Evolutionary conservation across 2,113 vertebrate species (phyloP), one percentile per base, ranked within the genome.

Genomic region (Ptyas mucosa): DNA sequence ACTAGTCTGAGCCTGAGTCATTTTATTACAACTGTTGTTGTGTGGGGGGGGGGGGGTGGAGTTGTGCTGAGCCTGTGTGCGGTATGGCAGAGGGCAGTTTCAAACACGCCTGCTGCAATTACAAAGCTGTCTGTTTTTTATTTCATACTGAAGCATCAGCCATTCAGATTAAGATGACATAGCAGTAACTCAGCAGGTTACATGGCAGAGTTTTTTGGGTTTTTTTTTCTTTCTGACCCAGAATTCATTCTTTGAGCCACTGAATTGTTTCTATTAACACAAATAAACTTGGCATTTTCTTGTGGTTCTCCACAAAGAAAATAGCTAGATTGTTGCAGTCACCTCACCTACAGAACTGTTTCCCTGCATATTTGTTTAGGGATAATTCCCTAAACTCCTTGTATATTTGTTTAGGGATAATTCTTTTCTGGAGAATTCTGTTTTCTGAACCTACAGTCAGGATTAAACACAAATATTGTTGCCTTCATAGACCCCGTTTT

Each of bases 1-100:
- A 97, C 97, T 96, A 96, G 96, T 96, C 85, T 96, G 94, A 95
- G 94, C 94, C 90, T 89, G 95, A 81, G 94, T 95, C 91, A 87
- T 90, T 34, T 53, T 29, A 46, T 20, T 3, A 1, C 43, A 58
- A 55, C 91, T 46, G 5, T 0, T 43, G 75, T 39, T 43, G 43
- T 49, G 43, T 46, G 2, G 46, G 46, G 89, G 14, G 24, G 53
- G 8, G 57, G 49, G 85, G 24, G 54, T 3, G 24, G 58, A 34
- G 94, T 94, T 94, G 94, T 94, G 95, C 93, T 95, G 43, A 0
- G 0, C 92, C 54, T 95, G 88, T 52, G 12, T 69, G 91, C 89
- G 94, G 93, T 95, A 95, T 94, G 92, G 93, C 54, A 95, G 90
- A 90, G 51, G 1, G 0, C 49, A 94, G 58, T 58, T 64, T 90